Evolutionary conservation across 2,113 vertebrate genomes (phyloP).

Genomic region (Microcebus griseorufus): DNA sequence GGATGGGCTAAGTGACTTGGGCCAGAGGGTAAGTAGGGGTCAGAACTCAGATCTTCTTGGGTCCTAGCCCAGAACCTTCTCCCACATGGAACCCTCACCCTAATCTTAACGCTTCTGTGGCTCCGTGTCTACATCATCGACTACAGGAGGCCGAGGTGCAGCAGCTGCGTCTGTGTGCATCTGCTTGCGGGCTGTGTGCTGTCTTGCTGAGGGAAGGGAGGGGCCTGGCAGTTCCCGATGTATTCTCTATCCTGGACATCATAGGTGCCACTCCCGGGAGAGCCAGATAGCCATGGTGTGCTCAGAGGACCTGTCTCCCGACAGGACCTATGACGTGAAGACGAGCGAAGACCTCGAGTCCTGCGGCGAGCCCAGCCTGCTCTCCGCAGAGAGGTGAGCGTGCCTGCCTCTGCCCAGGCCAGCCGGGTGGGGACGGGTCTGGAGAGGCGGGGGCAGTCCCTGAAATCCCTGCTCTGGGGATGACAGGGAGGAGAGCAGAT

Average conservation of each 20-base stretch:
- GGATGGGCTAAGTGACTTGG: not conserved
- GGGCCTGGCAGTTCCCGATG: not conserved
- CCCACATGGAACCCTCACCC: not conserved
- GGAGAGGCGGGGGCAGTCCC: not conserved
- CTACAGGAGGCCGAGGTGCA: not conserved
- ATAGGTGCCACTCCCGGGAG: constrained; percentile 93
- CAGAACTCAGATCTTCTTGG: not conserved
- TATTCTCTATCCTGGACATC: not conserved
- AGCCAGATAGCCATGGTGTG: constrained; percentile 92
- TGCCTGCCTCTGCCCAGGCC: constrained; percentile 46
- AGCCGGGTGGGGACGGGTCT: not conserved
- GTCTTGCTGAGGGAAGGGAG: not conserved
- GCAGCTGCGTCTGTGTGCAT: not conserved
- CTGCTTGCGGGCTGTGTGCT: accelerated
- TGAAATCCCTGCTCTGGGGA: not conserved
- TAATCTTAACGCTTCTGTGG: not conserved
- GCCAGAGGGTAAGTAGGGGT: not conserved
- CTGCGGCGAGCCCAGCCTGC: constrained; percentile 91
- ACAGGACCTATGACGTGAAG: constrained; percentile 91
- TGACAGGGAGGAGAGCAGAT: not conserved
- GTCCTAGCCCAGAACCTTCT: not conserved
- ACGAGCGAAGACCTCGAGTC: constrained; percentile 89
- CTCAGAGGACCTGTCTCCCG: constrained; percentile 90
- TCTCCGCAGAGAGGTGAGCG: constrained; percentile 94
- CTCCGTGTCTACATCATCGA: accelerated